Base-by-base conservation (phyloP, 2,888 invertebrate genomes). In the Bugula neritina region DNA sequence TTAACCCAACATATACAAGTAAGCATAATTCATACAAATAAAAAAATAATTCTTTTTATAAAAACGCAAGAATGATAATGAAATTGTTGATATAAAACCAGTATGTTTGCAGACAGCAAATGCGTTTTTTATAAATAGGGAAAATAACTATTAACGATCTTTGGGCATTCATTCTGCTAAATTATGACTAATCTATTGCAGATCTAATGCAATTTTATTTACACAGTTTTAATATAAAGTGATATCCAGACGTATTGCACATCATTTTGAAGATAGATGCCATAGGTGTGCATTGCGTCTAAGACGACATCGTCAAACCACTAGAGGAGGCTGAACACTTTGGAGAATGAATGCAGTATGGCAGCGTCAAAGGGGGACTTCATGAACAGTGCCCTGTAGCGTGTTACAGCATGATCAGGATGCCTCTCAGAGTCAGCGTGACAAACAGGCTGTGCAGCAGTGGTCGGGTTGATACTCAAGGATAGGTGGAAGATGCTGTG, bases 321-420 rank as follows among this genome's bases (percentile, higher is more conserved):
- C 0, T 95, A 95, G 76, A 95, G 87, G 86, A 90, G 88, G 1
- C 88, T 88, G 76, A 92, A 93, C 10, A 92, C 85, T 91, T 93
- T 86, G 2, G 85, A 83, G 76, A 95, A 86, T 0, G 94, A 94
- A 87, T 94, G 92, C 77, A 90, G 86, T 0, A 88, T 86, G 1
- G 96, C 90, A 83, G 94, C 97, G 77, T 95, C 94, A 1, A 89
- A 88, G n/a, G n/a, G n/a, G n/a, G n/a, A n/a, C n/a, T n/a, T n/a
- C n/a, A n/a, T n/a, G n/a, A n/a, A n/a, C n/a, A n/a, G n/a, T n/a
- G n/a, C n/a, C n/a, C n/a, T 70, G 54, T 29, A 54, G 70, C 52
- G 54, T 70, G 5, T 25, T 70, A 25, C 70, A 70, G 52, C 70
- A 70, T 29, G 70, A 70, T 29, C 52, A 43, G 52, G 70, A 70